Base-by-base conservation (phyloP, 2,113 vertebrate genomes). In the Paedocypris sp. region DNA sequence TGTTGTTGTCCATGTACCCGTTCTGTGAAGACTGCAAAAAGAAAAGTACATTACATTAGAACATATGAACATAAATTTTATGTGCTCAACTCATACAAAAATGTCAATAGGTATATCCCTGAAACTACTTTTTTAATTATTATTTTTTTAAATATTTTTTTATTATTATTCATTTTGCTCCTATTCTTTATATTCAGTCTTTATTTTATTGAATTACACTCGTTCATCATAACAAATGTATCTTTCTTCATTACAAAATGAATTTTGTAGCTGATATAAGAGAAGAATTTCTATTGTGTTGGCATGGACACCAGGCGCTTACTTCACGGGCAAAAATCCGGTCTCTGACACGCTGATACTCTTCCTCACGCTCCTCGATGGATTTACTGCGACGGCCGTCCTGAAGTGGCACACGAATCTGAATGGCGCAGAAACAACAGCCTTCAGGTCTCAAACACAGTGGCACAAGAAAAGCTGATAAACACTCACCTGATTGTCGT, bases 261-360 rank as follows among this genome's bases (percentile, higher is more conserved):
- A n/a, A n/a, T n/a, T n/a, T n/a, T n/a, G n/a, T n/a, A n/a, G n/a
- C n/a, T n/a, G n/a, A n/a, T n/a, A n/a, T n/a, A n/a, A n/a, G n/a
- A n/a, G n/a, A n/a, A n/a, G n/a, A n/a, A n/a, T n/a, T n/a, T n/a
- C n/a, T n/a, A n/a, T n/a, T n/a, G n/a, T n/a, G n/a, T 7, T 28
- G 20, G 35, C n/a, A 39, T 22, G 4, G 11, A 39, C 20, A 16
- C 13, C 9, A 7, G 7, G 25, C 18, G 83, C 91, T 92, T 81
- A 97, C 95, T 89, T 98, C 95, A 69, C 94, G 89, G 69, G 95
- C 95, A 86, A 98, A 98, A 73, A 98, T 98, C 77, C 95, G 85
- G 84, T 98, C 95, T 85, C 95, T 88, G 80, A 91, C 95, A 70
- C 94, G 86, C 81, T 98, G 95, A 80, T 98, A 98, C 69, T 97